Conservation (phyloP, 2,113 vertebrate species). For the Rhynchomys soricoides region DNA sequence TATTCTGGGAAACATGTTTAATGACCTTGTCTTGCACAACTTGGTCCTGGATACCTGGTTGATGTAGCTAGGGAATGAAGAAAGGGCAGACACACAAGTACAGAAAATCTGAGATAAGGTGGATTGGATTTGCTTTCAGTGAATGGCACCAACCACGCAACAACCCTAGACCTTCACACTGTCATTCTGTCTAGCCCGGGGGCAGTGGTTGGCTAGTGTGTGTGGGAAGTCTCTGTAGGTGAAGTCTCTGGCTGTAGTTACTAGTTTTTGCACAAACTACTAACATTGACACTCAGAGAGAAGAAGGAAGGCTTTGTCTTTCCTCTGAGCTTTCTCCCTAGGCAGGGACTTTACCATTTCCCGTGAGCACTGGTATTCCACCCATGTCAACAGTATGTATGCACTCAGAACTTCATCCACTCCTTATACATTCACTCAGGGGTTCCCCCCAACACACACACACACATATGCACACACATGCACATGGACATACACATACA, state of each 20-base stretch:
- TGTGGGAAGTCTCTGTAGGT: background rate
- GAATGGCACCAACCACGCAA: background rate
- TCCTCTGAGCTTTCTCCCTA: background rate
- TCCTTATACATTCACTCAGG: background rate
- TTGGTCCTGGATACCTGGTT: too few species aligned
- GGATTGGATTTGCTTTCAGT: background rate
- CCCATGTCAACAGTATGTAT: background rate
- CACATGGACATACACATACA: background rate
- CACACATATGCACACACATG: background rate
- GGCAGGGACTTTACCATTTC: background rate
- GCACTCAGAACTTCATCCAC: background rate
- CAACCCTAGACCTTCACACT: background rate
- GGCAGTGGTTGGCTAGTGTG: background rate
- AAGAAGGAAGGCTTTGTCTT: background rate
- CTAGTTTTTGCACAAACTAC: background rate
- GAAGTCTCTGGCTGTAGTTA: background rate
- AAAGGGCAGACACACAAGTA: background rate
- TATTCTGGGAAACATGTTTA: background rate
- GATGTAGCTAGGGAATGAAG: background rate
- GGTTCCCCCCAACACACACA: background rate
- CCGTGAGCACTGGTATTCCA: background rate
- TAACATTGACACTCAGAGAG: background rate
- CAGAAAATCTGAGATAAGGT: background rate
- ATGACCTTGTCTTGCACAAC: background rate
- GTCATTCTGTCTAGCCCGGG: background rate